Percentiles rank a stretch among this genome's conserved stretches.
phyloP scores from a whole-genome alignment of 2,888 invertebrate genomes.

The Prenolepis imparis region DNA sequence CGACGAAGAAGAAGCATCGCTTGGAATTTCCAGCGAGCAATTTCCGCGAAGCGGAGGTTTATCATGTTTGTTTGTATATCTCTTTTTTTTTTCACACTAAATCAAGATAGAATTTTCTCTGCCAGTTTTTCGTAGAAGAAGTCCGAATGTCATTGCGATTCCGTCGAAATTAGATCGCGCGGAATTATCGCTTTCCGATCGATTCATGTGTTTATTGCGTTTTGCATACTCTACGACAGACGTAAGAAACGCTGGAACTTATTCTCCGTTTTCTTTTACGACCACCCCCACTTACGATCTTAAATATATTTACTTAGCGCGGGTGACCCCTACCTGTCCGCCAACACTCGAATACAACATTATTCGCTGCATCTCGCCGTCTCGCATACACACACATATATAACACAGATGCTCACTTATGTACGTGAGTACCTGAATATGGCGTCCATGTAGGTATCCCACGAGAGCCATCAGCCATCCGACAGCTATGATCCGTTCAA shows the following conservation, averaged over 20 bases:
- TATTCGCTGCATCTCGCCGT: constrained; percentile 14
- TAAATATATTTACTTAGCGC: constrained; percentile 62
- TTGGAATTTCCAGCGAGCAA: background rate
- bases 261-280: constrained; percentile 41
- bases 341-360: constrained; percentile 41
- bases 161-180: constrained; percentile 24
- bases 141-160: background rate
- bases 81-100: background rate
- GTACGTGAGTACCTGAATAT: constrained; percentile 13
- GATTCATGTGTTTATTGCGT: background rate
- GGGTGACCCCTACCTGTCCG: constrained; percentile 60
- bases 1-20: background rate
- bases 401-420: constrained; percentile 4
- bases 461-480: constrained; percentile 36
- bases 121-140: background rate
- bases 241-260: constrained; percentile 44
- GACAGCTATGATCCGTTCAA: constrained; percentile 46
- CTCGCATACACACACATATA: background rate
- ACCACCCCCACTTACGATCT: constrained; percentile 61
- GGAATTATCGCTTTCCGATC: constrained; percentile 21
- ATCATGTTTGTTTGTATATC: background rate
- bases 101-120: background rate
- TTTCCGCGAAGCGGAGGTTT: background rate
- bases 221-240: background rate
- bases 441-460: constrained; percentile 11